A percentile compares a stretch with the other conserved stretches of the same genome.
Conservation (phyloP, 2,888 invertebrate genomes). For the Eristalinus sepulchralis region DNA sequence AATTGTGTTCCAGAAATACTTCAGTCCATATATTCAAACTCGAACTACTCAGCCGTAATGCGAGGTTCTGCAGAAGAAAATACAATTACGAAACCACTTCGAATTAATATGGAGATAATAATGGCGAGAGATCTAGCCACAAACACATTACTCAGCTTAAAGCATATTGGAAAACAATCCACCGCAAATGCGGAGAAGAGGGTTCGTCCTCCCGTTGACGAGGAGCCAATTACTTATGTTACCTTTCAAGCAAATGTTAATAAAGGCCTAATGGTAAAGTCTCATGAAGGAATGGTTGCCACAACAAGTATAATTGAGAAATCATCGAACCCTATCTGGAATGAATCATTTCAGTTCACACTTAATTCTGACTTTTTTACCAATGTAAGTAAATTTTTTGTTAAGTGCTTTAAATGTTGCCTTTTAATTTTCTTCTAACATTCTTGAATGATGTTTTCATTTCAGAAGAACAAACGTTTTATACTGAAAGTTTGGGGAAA, state of each 20-base stretch:
- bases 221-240: conserved; percentile 84
- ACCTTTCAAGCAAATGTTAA: conserved; percentile 82
- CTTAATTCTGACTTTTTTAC: conserved; percentile 82
- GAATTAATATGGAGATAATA: conserved; percentile 82
- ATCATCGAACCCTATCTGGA: conserved; percentile 83
- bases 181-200: conserved; percentile 73
- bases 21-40: conserved; percentile 8
- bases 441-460: conserved; percentile 18
- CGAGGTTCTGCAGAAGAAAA: conserved; percentile 34
- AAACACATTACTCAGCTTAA: conserved; percentile 75
- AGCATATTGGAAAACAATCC: conserved; percentile 73
- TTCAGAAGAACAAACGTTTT: conserved; percentile 83
- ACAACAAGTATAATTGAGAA: conserved; percentile 82
- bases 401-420: neutral
- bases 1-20: conserved; percentile 59
- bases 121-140: conserved; percentile 83
- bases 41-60: conserved; percentile 14
- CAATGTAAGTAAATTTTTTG: conserved; percentile 81
- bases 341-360: conserved; percentile 82
- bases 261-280: conserved; percentile 75
- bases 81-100: conserved; percentile 73
- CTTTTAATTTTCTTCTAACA: neutral
- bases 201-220: conserved; percentile 78
- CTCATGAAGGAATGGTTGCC: conserved; percentile 80
- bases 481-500: conserved; percentile 85